Percentiles rank a stretch among this genome's conserved stretches.
Evolutionary conservation across 1,140 invertebrate genomes (phyloP).

Genomic region (Spodoptera litura): DNA sequence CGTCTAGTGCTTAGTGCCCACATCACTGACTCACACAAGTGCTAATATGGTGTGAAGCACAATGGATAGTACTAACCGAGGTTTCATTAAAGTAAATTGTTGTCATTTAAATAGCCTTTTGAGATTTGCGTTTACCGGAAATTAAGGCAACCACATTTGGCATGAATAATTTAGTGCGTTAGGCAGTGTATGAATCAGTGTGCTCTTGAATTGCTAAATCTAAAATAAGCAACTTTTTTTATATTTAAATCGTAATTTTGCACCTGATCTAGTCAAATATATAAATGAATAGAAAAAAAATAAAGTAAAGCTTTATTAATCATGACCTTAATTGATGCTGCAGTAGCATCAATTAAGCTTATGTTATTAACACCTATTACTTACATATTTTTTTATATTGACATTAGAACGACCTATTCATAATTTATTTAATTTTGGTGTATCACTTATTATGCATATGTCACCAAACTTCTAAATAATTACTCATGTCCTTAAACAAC

Average conservation of each 20-base stretch:
- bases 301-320: too few species aligned
- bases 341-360: too few species aligned
- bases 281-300: too few species aligned
- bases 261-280: too few species aligned
- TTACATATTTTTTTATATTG: too few species aligned
- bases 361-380: too few species aligned
- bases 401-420: too few species aligned
- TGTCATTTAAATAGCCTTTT: constrained; percentile 23
- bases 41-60: constrained; percentile 30
- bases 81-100: constrained; percentile 20
- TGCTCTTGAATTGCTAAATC: too few species aligned
- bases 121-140: background rate
- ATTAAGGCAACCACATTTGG: background rate
- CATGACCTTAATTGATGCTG: too few species aligned
- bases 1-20: constrained; percentile 41
- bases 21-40: constrained; percentile 30
- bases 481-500: background rate
- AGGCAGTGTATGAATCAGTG: too few species aligned
- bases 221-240: too few species aligned
- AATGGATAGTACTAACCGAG: background rate
- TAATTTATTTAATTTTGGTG: background rate
- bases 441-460: background rate
- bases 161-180: background rate
- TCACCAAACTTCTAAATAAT: background rate
- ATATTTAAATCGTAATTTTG: too few species aligned